phyloP scores from a whole-genome alignment of 2,888 invertebrate species.

The Microctonus brassicae region DNA sequence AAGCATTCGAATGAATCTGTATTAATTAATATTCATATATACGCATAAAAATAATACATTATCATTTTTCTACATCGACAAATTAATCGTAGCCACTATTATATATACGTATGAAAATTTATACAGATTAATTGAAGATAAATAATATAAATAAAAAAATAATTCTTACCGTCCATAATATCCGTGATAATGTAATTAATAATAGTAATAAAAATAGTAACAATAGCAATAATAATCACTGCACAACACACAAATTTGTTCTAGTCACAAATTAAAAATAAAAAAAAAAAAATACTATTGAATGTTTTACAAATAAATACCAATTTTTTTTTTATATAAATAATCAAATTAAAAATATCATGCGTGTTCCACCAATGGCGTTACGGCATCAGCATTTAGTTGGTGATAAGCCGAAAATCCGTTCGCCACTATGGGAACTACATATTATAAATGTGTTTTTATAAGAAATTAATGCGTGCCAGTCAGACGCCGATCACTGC shows the following conservation, averaged over 20 bases:
- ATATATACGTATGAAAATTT: too few species aligned
- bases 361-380: constrained; percentile 26
- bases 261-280: too few species aligned
- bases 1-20: too few species aligned
- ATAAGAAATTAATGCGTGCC: constrained; percentile 18
- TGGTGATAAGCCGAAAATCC: constrained; percentile 42
- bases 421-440: constrained; percentile 42
- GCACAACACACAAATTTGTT: background rate
- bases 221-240: background rate
- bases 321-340: too few species aligned
- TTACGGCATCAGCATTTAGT: constrained; percentile 33
- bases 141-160: background rate
- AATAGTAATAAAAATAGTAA: background rate
- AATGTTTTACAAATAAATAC: background rate
- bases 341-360: too few species aligned
- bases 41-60: background rate
- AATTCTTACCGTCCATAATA: constrained; percentile 57
- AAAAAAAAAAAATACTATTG: too few species aligned
- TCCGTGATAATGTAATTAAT: constrained; percentile 47
- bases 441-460: constrained; percentile 34
- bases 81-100: too few species aligned
- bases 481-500: constrained; percentile 37
- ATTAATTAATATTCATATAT: background rate
- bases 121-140: too few species aligned
- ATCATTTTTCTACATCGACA: too few species aligned